These are phyloP conservation scores for Decapterus maruadsi DNA, from an alignment of 2,797 vertebrate species.

Conservation along the genomic window DNA sequence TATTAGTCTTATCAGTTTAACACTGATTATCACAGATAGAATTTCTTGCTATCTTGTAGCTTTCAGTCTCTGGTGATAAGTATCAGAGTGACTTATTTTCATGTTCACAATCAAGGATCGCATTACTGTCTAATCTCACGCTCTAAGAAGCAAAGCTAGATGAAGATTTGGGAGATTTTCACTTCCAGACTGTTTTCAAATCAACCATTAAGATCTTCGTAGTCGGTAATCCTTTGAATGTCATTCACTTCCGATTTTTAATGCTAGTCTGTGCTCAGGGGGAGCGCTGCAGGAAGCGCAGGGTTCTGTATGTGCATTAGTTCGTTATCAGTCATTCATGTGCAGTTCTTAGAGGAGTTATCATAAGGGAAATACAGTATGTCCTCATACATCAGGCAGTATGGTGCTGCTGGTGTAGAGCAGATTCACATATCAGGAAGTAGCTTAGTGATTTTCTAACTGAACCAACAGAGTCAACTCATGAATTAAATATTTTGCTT, in stretches of 20 bases:
- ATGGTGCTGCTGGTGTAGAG: constrained; percentile 19
- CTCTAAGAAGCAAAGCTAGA: constrained; percentile 73
- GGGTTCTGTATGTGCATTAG: constrained; percentile 31
- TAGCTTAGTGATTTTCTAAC: constrained; percentile 37
- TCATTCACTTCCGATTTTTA: constrained; percentile 70
- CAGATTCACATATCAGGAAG: constrained; percentile 34
- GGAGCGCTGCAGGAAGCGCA: constrained; percentile 32
- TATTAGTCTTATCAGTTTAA: constrained; percentile 66
- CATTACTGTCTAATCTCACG: constrained; percentile 75
- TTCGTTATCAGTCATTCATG: constrained; percentile 28
- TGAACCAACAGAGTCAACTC: constrained; percentile 40
- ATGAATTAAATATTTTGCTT: constrained; percentile 68
- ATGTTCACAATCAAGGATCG: constrained; percentile 73
- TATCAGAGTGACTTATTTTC: constrained; percentile 75
- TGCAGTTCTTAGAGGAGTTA: constrained; percentile 40
- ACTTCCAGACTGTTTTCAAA: constrained; percentile 70
- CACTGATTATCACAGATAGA: constrained; percentile 71
- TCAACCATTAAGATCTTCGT: constrained; percentile 76
- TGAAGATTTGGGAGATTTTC: constrained; percentile 71
- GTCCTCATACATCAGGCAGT: constrained; percentile 18
- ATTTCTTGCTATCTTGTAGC: constrained; percentile 48
- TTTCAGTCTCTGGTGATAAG: constrained; percentile 64
- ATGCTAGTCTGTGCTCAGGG: constrained; percentile 39
- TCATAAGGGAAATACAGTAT: constrained; percentile 48
- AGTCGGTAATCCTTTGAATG: constrained; percentile 73